A percentile compares a stretch with the other conserved stretches of the same genome.
Conservation (phyloP, 2,797 vertebrate genomes). For the Siniperca scherzeri region DNA sequence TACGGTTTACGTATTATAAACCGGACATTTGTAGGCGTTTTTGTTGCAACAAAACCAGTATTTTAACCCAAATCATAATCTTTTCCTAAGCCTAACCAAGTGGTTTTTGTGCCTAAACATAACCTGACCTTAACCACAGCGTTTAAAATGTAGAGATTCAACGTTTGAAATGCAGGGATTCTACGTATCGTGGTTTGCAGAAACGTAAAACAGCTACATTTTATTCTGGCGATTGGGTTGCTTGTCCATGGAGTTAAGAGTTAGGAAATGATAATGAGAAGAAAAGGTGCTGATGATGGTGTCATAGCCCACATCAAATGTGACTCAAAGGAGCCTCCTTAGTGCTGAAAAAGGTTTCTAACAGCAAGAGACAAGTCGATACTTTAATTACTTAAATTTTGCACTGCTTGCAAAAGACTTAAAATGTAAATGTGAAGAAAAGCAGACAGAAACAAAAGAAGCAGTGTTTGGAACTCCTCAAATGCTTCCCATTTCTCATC, state of each 20-base stretch:
- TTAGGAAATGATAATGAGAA: neutral
- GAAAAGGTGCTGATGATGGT: neutral
- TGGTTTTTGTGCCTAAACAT: too few relatives aligned
- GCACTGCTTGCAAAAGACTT: conserved; percentile 48
- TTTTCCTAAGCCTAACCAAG: too few relatives aligned
- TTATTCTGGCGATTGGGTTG: neutral
- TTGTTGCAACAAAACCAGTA: too few relatives aligned
- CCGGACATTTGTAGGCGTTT: too few relatives aligned
- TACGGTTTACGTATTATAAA: too few relatives aligned
- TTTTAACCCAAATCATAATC: too few relatives aligned
- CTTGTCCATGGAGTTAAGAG: neutral
- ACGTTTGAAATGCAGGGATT: too few relatives aligned
- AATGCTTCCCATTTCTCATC: conserved; percentile 59
- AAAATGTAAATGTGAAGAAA: conserved; percentile 59
- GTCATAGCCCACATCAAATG: conserved; percentile 6
- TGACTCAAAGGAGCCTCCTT: conserved; percentile 11
- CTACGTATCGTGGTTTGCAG: too few relatives aligned
- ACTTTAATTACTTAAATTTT: conserved; percentile 35
- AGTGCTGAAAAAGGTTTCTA: conserved; percentile 14
- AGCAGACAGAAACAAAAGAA: conserved; percentile 58
- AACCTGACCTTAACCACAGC: too few relatives aligned
- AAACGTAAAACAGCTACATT: too few relatives aligned
- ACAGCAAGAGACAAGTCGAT: conserved; percentile 13
- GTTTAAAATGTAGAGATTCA: too few relatives aligned
- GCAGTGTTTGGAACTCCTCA: conserved; percentile 50